A percentile compares a stretch with the other conserved stretches of the same genome.
phyloP scores from a whole-genome alignment of 2,797 vertebrate genomes.

The Percopsis omiscomaycus region DNA sequence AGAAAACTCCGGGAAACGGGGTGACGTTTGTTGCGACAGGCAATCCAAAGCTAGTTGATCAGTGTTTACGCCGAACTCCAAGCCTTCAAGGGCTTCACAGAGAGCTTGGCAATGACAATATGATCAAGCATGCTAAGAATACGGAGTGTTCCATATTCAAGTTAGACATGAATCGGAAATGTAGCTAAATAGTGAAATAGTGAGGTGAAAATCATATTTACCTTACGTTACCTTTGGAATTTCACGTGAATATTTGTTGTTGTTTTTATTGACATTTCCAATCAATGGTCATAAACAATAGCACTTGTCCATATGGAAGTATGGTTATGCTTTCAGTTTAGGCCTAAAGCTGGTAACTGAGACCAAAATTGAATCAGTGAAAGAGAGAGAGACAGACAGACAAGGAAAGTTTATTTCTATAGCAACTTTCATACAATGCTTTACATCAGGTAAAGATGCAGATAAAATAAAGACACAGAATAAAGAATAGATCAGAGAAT shows the following conservation, averaged over 20 bases:
- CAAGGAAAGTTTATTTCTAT: too few species aligned
- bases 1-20: slow-evolving; percentile 32
- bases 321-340: slow-evolving; percentile 15
- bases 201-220: slow-evolving; percentile 23
- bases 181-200: slow-evolving; percentile 41
- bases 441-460: too few species aligned
- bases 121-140: slow-evolving; percentile 46
- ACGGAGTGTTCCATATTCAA: slow-evolving; percentile 56
- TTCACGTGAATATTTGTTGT: slow-evolving; percentile 32
- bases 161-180: slow-evolving; percentile 52
- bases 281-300: slow-evolving; percentile 26
- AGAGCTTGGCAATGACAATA: slow-evolving; percentile 57
- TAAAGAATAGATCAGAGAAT: too few species aligned
- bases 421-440: too few species aligned
- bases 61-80: slow-evolving; percentile 69
- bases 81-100: slow-evolving; percentile 65
- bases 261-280: slow-evolving; percentile 36
- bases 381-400: slow-evolving; percentile 1
- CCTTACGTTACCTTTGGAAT: slow-evolving; percentile 24
- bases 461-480: too few species aligned
- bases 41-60: slow-evolving; percentile 74
- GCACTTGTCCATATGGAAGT: slow-evolving; percentile 6
- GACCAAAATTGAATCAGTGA: slow-evolving; percentile 9
- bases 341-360: not conserved
- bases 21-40: slow-evolving; percentile 75